A percentile compares a stretch with the other conserved stretches of the same genome.
Conservation (phyloP, 2,888 invertebrate species). For the Aplocera efformata region DNA sequence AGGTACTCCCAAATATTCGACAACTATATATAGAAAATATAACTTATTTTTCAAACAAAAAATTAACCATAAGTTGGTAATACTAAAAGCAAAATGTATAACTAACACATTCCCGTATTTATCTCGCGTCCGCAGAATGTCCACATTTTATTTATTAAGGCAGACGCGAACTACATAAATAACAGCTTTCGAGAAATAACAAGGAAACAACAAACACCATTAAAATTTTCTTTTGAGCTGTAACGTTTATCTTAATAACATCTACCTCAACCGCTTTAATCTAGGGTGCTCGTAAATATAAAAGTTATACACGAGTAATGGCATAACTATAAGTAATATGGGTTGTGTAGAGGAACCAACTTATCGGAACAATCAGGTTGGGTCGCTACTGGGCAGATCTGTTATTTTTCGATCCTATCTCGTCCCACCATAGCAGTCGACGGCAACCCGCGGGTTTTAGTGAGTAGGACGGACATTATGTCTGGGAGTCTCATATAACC, state of each 20-base stretch:
- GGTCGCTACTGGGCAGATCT: not conserved
- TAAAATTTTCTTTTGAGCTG: constrained; percentile 18
- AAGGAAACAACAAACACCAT: constrained; percentile 20
- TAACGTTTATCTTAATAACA: constrained; percentile 19
- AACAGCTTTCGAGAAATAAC: constrained; percentile 5
- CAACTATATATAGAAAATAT: too few species aligned
- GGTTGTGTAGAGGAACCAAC: not conserved
- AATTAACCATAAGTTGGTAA: constrained; percentile 1
- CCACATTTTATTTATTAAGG: not conserved
- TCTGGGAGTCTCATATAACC: too few species aligned
- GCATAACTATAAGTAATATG: constrained; percentile 2
- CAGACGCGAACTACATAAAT: constrained; percentile 7
- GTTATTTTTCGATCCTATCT: too few species aligned
- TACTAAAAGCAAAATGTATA: not conserved
- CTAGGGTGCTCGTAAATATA: constrained; percentile 16
- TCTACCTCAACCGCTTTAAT: constrained; percentile 16
- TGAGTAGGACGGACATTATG: too few species aligned
- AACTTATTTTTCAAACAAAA: too few species aligned
- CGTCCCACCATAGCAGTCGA: too few species aligned
- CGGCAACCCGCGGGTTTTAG: too few species aligned
- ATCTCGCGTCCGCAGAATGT: not conserved
- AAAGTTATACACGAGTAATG: constrained; percentile 16
- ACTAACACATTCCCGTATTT: too few species aligned
- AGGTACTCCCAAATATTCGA: too few species aligned
- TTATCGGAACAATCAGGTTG: not conserved